Base-by-base conservation (phyloP, 2,888 invertebrate genomes). In the Pyrrhia umbra region DNA sequence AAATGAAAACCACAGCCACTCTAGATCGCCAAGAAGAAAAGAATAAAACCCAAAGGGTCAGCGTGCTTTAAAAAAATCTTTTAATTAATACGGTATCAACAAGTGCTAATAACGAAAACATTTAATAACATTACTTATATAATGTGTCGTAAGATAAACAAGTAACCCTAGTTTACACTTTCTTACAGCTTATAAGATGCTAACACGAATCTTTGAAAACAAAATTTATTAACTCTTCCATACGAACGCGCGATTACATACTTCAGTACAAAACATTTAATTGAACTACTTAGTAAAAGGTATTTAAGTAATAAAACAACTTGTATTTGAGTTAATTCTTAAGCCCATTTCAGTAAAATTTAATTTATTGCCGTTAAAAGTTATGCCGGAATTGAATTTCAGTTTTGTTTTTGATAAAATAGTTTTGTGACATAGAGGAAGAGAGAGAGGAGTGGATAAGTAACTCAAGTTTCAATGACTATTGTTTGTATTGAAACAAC, bases 341-440 rank as follows among this genome's bases (percentile, higher is more conserved):
- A 34, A 62, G 39, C 43, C 37, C 71, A 73, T 80, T 68, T 45
- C 56, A 63, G 51, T 54, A 49, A 52, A 34, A 1, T n/a, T 34
- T n/a, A 5, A 34, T 34, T n/a, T 34, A n/a, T 34, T 6, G 34
- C 34, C 34, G 5, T 34, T 34, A 34, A 34, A n/a, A n/a, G 34
- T n/a, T 34, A n/a, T n/a, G 9, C 3, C 13, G 13, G n/a, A 34
- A 34, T 4, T n/a, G 30, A 34, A 34, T 34, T 34, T 30, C 2
- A 30, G 13, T 34, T 34, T 34, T 34, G 13, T 3, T 34, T 13
- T 34, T n/a, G n/a, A 34, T 34, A 34, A 3, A 4, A n/a, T 34
- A n/a, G n/a, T 5, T 13, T 34, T 34, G 34, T 34, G 9, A 8
- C 27, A 27, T 27, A 9, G 8, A 1, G 27, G 8, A 6, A 27